Conservation (phyloP, 2,113 vertebrate species). For the Vombatus ursinus region DNA sequence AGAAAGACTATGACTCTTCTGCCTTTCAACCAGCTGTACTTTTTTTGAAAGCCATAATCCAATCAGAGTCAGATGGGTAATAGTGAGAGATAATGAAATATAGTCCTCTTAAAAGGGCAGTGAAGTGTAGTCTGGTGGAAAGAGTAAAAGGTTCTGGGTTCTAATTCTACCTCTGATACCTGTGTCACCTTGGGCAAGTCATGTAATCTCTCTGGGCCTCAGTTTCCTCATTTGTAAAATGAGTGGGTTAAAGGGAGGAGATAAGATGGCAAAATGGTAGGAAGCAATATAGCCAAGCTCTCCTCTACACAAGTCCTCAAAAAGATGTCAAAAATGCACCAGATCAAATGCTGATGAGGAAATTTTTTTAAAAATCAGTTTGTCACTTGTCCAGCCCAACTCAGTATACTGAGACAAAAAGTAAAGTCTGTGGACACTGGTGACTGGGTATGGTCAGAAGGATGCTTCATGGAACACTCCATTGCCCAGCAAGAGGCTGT, state of each 20-base stretch:
- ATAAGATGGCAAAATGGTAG: background rate
- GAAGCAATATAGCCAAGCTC: background rate
- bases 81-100: background rate
- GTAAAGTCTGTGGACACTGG: background rate
- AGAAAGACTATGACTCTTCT: background rate
- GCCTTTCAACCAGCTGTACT: background rate
- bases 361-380: background rate
- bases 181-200: background rate
- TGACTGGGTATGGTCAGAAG: background rate
- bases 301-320: background rate
- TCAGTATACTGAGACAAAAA: background rate
- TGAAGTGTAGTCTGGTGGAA: background rate
- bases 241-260: background rate
- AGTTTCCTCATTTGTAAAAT: background rate
- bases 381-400: background rate
- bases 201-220: background rate
- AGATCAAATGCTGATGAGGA: background rate
- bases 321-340: background rate
- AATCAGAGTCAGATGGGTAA: background rate
- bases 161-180: background rate
- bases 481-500: background rate
- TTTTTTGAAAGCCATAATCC: background rate
- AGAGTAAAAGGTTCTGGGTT: background rate
- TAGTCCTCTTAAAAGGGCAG: background rate
- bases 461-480: background rate